Conservation (phyloP, 2,797 vertebrate species). For the Eospalax fontanierii region DNA sequence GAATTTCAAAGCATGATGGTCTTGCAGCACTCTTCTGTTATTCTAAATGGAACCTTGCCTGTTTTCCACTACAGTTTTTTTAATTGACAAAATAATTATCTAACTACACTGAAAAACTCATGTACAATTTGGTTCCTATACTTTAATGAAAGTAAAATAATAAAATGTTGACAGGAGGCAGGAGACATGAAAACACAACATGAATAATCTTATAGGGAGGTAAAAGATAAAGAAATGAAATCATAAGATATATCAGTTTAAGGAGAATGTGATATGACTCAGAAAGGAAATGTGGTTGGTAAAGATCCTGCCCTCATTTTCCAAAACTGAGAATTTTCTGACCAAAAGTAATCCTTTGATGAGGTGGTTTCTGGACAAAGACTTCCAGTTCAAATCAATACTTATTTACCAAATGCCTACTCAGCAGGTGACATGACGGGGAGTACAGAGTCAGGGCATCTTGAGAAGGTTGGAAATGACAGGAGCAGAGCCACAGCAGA, state of each 20-base stretch:
- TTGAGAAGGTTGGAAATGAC: background rate
- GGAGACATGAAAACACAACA: background rate
- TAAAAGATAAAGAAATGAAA: background rate
- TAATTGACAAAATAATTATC: conserved; percentile 22
- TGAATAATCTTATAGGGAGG: background rate
- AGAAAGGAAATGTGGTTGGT: background rate
- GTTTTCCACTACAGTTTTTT: background rate
- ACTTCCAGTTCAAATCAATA: background rate
- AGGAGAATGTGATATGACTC: background rate
- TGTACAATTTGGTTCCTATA: conserved; percentile 2
- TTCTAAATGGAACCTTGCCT: background rate
- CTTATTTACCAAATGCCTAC: background rate
- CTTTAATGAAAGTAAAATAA: conserved; percentile 46
- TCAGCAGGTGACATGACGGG: background rate
- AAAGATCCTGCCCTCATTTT: conserved; percentile 11
- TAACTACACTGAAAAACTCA: background rate
- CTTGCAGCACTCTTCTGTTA: background rate
- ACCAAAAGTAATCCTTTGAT: background rate
- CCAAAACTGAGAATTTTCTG: conserved; percentile 39
- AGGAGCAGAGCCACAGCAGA: background rate
- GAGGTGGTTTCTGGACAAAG: background rate
- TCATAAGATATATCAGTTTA: background rate
- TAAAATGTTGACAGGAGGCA: background rate
- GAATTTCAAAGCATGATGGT: background rate
- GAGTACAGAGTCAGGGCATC: background rate